phyloP scores from a whole-genome alignment of 2,888 invertebrate species.

The Stomorhina lunata region DNA sequence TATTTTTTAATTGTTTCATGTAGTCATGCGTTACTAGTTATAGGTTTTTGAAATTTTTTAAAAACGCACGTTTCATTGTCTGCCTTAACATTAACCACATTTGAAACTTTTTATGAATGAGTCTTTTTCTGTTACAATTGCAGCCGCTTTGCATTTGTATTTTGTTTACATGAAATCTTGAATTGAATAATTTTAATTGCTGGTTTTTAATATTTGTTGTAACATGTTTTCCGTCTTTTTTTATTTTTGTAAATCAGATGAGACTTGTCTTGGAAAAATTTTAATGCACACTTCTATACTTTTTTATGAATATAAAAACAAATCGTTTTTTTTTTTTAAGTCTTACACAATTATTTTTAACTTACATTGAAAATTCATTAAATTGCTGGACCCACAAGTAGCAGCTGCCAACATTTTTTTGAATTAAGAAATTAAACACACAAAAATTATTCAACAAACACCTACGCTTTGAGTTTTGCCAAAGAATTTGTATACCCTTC shows the following conservation, averaged over 20 bases:
- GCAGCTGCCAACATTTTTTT: conserved; percentile 54
- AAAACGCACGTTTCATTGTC: conserved; percentile 46
- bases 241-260: background rate
- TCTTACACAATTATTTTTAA: conserved; percentile 53
- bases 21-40: conserved; percentile 20
- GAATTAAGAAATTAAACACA: background rate
- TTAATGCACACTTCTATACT: background rate
- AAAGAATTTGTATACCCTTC: too few relatives aligned
- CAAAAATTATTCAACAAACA: conserved; percentile 31
- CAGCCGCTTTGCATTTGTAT: background rate
- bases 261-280: conserved; percentile 4
- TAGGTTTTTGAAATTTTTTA: background rate
- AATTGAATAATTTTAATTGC: conserved; percentile 48
- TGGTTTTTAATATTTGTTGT: conserved; percentile 18
- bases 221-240: conserved; percentile 1
- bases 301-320: background rate
- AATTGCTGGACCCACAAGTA: conserved; percentile 57
- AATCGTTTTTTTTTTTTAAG: background rate
- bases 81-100: background rate
- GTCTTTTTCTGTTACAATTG: background rate
- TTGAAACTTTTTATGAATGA: conserved; percentile 25
- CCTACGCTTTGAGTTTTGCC: conserved; percentile 42
- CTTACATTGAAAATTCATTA: conserved; percentile 49
- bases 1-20: conserved; percentile 26
- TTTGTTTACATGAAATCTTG: background rate